phyloP scores from a whole-genome alignment of 2,113 vertebrate genomes.

The Gadus chalcogrammus region DNA sequence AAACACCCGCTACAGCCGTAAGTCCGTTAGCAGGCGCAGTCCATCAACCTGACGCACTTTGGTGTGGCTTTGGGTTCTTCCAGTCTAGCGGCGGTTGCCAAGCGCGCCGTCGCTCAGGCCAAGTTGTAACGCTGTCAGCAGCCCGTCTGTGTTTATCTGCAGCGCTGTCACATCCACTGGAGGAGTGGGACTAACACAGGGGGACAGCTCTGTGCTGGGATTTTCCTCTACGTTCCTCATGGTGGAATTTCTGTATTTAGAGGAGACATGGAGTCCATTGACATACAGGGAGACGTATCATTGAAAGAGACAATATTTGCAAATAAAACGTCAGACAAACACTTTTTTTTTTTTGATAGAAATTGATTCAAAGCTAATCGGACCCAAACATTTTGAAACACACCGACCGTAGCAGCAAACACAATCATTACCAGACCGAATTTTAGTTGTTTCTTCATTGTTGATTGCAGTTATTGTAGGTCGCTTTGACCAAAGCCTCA shows the following conservation, averaged over 20 bases:
- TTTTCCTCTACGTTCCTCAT: not conserved
- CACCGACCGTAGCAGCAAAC: too few species aligned
- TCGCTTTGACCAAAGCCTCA: too few species aligned
- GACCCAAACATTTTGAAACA: too few species aligned
- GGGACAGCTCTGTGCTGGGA: not conserved
- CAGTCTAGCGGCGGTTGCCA: constrained; percentile 26
- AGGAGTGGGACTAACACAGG: constrained; percentile 23
- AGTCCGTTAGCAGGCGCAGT: constrained; percentile 17
- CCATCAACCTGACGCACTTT: constrained; percentile 31
- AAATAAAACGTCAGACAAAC: too few species aligned
- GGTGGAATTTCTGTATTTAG: constrained; percentile 24
- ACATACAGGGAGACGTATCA: too few species aligned
- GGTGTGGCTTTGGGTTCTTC: constrained; percentile 34
- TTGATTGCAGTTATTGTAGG: too few species aligned
- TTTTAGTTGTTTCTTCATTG: too few species aligned
- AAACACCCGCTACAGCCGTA: constrained; percentile 7
- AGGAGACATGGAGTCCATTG: too few species aligned
- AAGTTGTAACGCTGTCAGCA: constrained; percentile 19
- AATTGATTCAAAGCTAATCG: too few species aligned
- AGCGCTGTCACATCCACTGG: constrained; percentile 18
- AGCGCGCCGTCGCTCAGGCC: not conserved
- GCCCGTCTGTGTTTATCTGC: constrained; percentile 8
- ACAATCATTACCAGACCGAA: too few species aligned
- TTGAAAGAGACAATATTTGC: too few species aligned
- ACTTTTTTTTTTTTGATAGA: too few species aligned